Base-by-base conservation (phyloP, 2,797 vertebrate species). In the Mormyrops attenuatus region DNA sequence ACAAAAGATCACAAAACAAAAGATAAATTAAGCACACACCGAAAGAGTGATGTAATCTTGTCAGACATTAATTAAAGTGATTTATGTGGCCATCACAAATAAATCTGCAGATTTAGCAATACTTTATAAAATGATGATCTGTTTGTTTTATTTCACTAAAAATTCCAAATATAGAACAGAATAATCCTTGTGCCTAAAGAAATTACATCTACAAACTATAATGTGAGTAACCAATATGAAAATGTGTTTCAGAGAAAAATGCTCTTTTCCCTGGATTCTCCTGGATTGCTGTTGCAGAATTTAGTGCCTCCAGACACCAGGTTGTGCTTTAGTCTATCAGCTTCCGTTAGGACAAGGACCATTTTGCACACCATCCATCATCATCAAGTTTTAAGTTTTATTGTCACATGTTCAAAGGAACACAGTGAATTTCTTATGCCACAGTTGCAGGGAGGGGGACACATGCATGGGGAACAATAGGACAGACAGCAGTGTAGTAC, bases 1-100 rank as follows among this genome's bases (percentile, higher is more conserved):
- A 88, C 82, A 89, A 89, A 91, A 90, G 90, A 91, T 89, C 92
- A 93, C 55, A 91, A 90, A 88, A 53, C 93, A 91, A 91, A 60
- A 44, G 34, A 88, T 66, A 91, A 66, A 9, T 92, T 41, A 88
- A 92, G 92, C 92, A 80, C 89, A 90, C 89, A 63, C 90, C 77
- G 89, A 91, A 93, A 34, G 50, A 53, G 22, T 86, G 22, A 86
- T 53, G 93, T 91, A 93, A 52, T 88, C 38, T 55, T 8, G 77
- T 88, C 52, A 92, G 92, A 13, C 17, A 20, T 92, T 91, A 92
- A 80, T 92, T 92, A 91, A 89, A 17, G 0, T 41, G 82, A 91
- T 91, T 90, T 85, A 88, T 88, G 57, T 34, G 41, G 4, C 30
- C 69, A 17, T 73, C 73, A 89, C 22, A 57, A 69, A 90, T 57